These are phyloP conservation scores for Acipenser transmontanus DNA, from an alignment of 2,797 vertebrate species.

Conservation along the genomic window DNA sequence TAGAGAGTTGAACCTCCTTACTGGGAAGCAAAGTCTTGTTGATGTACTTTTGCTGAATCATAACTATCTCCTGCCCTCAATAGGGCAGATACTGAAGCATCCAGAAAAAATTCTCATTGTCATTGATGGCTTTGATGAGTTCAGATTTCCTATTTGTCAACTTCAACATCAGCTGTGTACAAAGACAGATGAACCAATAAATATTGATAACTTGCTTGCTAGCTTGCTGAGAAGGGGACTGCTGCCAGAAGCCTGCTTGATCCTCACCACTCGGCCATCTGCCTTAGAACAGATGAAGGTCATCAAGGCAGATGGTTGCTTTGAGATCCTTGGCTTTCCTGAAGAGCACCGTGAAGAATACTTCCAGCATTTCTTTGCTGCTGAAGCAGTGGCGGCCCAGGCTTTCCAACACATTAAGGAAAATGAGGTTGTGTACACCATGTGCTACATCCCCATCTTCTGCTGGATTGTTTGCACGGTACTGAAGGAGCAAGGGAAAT, in stretches of 20 bases:
- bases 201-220: neutral
- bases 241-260: neutral
- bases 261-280: neutral
- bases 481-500: neutral
- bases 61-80: neutral
- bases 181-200: neutral
- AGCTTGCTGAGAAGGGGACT: neutral
- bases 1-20: neutral
- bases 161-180: neutral
- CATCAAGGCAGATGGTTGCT: neutral
- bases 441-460: neutral
- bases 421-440: neutral
- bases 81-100: neutral
- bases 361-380: conserved; percentile 3
- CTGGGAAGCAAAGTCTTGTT: neutral
- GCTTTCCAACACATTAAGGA: neutral
- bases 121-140: conserved; percentile 3
- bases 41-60: neutral
- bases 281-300: neutral
- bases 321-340: neutral
- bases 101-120: neutral
- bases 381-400: neutral
- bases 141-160: conserved; percentile 1
- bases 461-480: conserved; percentile 6
- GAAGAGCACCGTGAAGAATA: neutral